These are phyloP conservation scores for Coracias cyanogaster DNA, from an alignment of 2,797 vertebrate species.

Conservation along the genomic window DNA sequence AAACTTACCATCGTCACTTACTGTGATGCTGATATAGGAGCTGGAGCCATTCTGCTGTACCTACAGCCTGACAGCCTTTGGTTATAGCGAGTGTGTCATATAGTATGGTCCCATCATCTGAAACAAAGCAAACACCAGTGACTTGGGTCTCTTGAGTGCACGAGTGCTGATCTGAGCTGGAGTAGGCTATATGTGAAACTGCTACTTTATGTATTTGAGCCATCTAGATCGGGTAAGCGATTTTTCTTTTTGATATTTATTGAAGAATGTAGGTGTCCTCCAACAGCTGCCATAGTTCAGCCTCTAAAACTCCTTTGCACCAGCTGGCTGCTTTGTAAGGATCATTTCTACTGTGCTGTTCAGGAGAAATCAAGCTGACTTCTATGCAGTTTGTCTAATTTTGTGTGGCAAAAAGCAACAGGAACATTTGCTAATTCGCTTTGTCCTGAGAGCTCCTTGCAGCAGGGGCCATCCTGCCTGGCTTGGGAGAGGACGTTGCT, in stretches of 20 bases:
- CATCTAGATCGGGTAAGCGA: neutral
- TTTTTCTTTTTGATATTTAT: constrained; percentile 24
- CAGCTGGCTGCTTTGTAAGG: neutral
- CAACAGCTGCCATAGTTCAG: neutral
- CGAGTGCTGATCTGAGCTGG: neutral
- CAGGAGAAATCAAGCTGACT: neutral
- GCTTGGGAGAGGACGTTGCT: neutral
- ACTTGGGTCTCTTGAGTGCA: neutral
- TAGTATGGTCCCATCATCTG: neutral
- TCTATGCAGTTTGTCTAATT: neutral
- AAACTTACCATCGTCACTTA: neutral
- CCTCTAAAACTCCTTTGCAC: neutral
- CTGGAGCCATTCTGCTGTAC: neutral
- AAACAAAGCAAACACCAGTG: neutral
- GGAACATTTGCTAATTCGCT: neutral
- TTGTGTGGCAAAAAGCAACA: neutral
- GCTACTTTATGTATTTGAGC: neutral
- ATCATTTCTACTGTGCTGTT: neutral
- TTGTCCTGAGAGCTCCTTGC: neutral
- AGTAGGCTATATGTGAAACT: neutral
- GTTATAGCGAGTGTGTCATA: no score
- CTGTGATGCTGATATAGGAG: neutral
- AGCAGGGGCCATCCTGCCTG: neutral
- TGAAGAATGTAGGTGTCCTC: constrained; percentile 5
- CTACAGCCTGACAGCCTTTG: neutral